phyloP scores from a whole-genome alignment of 2,113 vertebrate genomes.

The Megaceryle maxima region DNA sequence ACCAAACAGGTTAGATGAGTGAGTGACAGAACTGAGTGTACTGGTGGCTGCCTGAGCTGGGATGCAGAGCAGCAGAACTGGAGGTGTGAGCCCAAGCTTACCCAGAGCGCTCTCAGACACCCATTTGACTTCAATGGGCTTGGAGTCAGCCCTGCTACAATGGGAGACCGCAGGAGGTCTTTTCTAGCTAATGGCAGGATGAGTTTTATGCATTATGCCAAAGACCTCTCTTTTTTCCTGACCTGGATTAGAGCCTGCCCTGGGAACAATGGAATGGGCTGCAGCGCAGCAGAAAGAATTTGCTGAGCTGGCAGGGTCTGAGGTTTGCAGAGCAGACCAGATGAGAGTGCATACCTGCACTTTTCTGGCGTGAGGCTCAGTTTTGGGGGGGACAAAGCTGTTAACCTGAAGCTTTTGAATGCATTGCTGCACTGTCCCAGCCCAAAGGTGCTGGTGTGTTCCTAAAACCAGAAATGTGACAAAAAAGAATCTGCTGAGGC shows the following conservation, averaged over 20 bases:
- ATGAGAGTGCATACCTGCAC: constrained; percentile 64
- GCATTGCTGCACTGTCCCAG: neutral
- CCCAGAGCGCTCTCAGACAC: neutral
- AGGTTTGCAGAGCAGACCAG: constrained; percentile 63
- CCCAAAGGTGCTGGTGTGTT: neutral
- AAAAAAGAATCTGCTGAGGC: neutral
- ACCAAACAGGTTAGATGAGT: neutral
- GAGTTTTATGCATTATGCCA: constrained; percentile 49
- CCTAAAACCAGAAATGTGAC: constrained; percentile 15
- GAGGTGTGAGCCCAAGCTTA: neutral
- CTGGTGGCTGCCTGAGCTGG: neutral
- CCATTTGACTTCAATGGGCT: neutral
- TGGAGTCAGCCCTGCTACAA: constrained; percentile 40
- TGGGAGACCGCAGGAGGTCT: neutral
- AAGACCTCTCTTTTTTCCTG: constrained; percentile 53
- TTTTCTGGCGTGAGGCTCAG: constrained; percentile 54
- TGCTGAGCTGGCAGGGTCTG: constrained; percentile 56
- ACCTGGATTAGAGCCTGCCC: constrained; percentile 62
- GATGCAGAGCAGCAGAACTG: neutral
- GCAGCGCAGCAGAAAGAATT: constrained; percentile 61
- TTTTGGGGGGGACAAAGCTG: neutral
- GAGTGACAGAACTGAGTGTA: neutral
- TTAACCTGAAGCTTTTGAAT: constrained; percentile 25
- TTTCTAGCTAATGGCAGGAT: constrained; percentile 46
- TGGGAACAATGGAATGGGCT: constrained; percentile 59